Evolutionary conservation across 2,888 invertebrate genomes (phyloP).

Genomic region (Agrotis clavis): DNA sequence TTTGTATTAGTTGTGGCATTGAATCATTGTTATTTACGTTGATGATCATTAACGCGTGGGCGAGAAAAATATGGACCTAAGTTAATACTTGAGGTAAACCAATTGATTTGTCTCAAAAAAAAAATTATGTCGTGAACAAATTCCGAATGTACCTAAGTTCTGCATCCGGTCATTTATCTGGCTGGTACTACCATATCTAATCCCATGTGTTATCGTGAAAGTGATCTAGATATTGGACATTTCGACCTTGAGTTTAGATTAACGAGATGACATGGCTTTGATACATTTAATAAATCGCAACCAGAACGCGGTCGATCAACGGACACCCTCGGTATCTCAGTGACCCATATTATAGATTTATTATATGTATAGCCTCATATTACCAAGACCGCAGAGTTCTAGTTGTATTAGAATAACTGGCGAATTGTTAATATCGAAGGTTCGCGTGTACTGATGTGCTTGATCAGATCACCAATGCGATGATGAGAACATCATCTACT

Average conservation of each 20-base stretch:
- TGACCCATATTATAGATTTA: too few relatives aligned
- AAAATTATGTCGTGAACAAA: background rate
- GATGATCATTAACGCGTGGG: conserved; percentile 59
- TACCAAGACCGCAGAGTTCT: background rate
- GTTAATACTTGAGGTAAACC: conserved; percentile 32
- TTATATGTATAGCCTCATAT: background rate
- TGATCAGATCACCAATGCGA: background rate
- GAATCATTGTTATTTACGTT: conserved; percentile 65
- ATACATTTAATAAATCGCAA: background rate
- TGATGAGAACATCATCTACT: background rate
- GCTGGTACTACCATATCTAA: conserved; percentile 16
- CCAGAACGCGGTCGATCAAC: background rate
- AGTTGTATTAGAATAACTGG: background rate
- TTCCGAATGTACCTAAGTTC: background rate
- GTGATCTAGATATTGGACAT: conserved; percentile 23
- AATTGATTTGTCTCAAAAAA: conserved; percentile 1
- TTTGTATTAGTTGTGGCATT: conserved; percentile 39
- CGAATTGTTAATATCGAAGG: background rate
- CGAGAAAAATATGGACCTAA: conserved; percentile 29
- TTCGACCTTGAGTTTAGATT: conserved; percentile 18
- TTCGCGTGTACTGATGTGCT: background rate
- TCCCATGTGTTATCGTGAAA: conserved; percentile 9
- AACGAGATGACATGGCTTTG: conserved; percentile 1
- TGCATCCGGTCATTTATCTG: conserved; percentile 10
- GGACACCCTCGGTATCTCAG: background rate